Base-by-base conservation (phyloP, 2,113 vertebrate genomes). In the Cercopithecus mona region DNA sequence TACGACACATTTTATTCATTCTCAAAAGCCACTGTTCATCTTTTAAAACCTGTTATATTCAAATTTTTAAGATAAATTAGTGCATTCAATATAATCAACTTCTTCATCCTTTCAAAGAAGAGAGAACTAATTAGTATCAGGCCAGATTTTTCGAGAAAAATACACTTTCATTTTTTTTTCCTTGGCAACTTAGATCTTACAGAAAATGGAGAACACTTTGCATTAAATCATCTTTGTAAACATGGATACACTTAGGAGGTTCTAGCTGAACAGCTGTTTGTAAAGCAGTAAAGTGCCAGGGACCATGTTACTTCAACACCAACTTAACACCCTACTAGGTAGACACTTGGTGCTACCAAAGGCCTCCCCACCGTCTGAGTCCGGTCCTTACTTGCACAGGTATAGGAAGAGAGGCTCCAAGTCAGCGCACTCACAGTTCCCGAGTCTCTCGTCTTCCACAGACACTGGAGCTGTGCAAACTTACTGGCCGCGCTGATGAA, bases 401-500 rank as follows among this genome's bases (percentile, higher is more conserved):
- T 99, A 78, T 99, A 99, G 0, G 98, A 97, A 4, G 99, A 99
- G 98, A 99, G 93, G 7, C 93, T 98, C 99, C 99, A 99, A 40
- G 99, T 99, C 94, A 99, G 98, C 27, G 99, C 98, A 6, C 99
- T 99, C 23, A 99, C 98, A 68, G 99, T 99, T 3, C 99, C 99
- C 0, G 99, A 97, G 66, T 99, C 99, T 78, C 98, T 99, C 0
- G 98, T 98, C 97, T 98, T 98, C 99, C 99, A 99, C 97, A 99
- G 98, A 35, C 98, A 99, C 84, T 98, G 99, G 84, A 99, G 99
- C 98, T 99, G 99, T 2, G 98, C 99, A 75, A 99, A 97, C 97
- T 99, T 99, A 97, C 99, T 99, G 96, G 99, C 98, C 0, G 98
- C 99, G 20, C 99, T 99, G 98, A 99, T 98, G 30, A 99, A 93